These are phyloP conservation scores for Lordiphosa fenestrarum DNA, from an alignment of 2,888 invertebrate species.

Conservation along the genomic window DNA sequence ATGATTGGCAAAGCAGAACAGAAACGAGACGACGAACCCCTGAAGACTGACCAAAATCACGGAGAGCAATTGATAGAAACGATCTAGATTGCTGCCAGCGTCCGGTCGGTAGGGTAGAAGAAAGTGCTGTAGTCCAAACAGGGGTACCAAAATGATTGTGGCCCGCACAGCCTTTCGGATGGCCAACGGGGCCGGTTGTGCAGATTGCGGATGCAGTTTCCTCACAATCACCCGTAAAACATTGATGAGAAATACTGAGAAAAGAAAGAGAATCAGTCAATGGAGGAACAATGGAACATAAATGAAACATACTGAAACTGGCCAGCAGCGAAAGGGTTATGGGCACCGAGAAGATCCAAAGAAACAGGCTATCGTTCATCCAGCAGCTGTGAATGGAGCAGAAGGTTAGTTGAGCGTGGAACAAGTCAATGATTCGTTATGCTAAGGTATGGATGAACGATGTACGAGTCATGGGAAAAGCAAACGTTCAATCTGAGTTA, in stretches of 20 bases:
- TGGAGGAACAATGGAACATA: too few species aligned
- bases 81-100: constrained; percentile 82
- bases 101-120: constrained; percentile 86
- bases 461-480: too few species aligned
- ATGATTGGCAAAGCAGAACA: constrained; percentile 89
- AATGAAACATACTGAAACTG: constrained; percentile 82
- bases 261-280: too few species aligned
- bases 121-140: constrained; percentile 88
- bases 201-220: constrained; percentile 84
- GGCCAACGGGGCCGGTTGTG: constrained; percentile 83
- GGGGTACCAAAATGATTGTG: constrained; percentile 87
- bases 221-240: constrained; percentile 85
- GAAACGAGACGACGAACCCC: constrained; percentile 86
- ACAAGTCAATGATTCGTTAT: too few species aligned
- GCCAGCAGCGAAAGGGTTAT: constrained; percentile 83
- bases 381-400: constrained; percentile 82
- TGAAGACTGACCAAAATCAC: constrained; percentile 87
- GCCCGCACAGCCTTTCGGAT: constrained; percentile 86
- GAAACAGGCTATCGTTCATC: constrained; percentile 84
- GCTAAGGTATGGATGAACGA: background rate
- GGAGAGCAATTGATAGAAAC: constrained; percentile 84
- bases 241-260: constrained; percentile 84
- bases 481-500: too few species aligned
- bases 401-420: too few species aligned
- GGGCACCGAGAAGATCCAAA: constrained; percentile 85